A percentile compares a stretch with the other conserved stretches of the same genome.
These are phyloP conservation scores for Disparrhopalites patrizii DNA, from an alignment of 2,888 invertebrate species.

Conservation along the genomic window DNA sequence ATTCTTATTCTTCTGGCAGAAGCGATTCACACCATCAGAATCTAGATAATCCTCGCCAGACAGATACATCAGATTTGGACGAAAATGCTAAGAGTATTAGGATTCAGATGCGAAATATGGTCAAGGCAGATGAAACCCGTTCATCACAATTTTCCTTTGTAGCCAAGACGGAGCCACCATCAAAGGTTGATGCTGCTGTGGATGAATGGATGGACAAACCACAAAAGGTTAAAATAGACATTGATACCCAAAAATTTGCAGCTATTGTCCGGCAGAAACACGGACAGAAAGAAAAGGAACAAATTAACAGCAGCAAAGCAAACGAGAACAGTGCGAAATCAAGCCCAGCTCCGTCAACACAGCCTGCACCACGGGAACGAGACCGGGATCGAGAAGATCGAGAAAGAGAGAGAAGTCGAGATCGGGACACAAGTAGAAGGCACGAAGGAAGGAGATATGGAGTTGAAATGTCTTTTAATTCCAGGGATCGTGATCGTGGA, in stretches of 20 bases:
- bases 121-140: constrained; percentile 39
- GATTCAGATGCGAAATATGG: constrained; percentile 47
- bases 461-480: constrained; percentile 41
- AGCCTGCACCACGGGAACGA: background rate
- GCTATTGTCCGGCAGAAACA: constrained; percentile 47
- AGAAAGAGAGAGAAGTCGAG: constrained; percentile 13
- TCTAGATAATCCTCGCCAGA: background rate
- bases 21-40: background rate
- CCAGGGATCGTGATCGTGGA: constrained; percentile 35
- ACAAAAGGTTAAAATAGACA: constrained; percentile 42
- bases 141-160: constrained; percentile 16
- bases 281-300: constrained; percentile 23
- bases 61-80: constrained; percentile 14
- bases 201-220: constrained; percentile 48
- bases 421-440: constrained; percentile 29
- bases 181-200: constrained; percentile 32
- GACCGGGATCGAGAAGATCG: constrained; percentile 8
- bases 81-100: constrained; percentile 45
- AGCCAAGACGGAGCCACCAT: constrained; percentile 7
- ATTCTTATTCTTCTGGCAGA: background rate
- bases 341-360: background rate
- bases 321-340: background rate
- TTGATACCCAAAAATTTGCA: constrained; percentile 48
- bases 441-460: constrained; percentile 30
- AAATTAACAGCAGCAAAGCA: background rate